phyloP scores from a whole-genome alignment of 2,888 invertebrate species.

The Drosophila affinis region DNA sequence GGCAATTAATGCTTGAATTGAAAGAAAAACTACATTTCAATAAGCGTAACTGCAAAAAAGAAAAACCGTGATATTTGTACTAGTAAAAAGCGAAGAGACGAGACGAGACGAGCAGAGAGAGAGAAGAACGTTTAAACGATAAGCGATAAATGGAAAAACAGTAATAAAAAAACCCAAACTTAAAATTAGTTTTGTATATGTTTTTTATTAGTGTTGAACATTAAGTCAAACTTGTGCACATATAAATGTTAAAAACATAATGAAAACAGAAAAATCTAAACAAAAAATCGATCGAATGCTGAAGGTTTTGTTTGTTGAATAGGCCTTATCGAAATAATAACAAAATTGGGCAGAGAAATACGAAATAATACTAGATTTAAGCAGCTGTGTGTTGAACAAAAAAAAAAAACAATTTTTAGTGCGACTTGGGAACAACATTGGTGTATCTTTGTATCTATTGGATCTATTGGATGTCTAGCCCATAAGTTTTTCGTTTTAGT shows the following conservation, averaged over 20 bases:
- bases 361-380: conserved; percentile 19
- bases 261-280: conserved; percentile 17
- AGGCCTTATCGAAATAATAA: conserved; percentile 42
- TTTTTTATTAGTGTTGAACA: conserved; percentile 75
- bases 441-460: conserved; percentile 61
- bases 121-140: conserved; percentile 30
- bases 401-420: conserved; percentile 19
- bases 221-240: conserved; percentile 78
- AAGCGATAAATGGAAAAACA: conserved; percentile 39
- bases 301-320: conserved; percentile 45
- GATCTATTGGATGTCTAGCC: conserved; percentile 47
- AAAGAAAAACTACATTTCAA: conserved; percentile 51
- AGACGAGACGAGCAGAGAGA: conserved; percentile 31
- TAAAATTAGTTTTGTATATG: conserved; percentile 71
- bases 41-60: conserved; percentile 54
- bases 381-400: conserved; percentile 36
- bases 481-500: conserved; percentile 34
- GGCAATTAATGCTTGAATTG: conserved; percentile 43
- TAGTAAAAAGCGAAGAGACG: conserved; percentile 67
- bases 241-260: conserved; percentile 75
- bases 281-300: conserved; percentile 22
- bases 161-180: conserved; percentile 35
- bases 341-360: background rate
- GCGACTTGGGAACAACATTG: conserved; percentile 72
- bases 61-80: conserved; percentile 81